Base-by-base conservation (phyloP, 2,113 vertebrate genomes). In the Equus quagga region DNA sequence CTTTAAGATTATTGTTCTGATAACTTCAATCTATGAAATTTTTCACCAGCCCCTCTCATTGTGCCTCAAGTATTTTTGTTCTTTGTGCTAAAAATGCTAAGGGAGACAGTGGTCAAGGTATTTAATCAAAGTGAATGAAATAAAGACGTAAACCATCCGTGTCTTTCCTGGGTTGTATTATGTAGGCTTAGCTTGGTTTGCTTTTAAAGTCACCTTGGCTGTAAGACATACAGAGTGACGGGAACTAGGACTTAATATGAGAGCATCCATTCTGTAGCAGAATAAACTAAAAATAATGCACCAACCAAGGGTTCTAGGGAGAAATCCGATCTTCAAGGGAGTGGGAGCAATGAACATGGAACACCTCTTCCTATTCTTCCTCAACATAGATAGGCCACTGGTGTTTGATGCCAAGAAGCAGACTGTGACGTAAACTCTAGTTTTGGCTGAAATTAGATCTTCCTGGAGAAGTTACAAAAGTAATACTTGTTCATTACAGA, bases 141-240 rank as follows among this genome's bases (percentile, higher is more conserved):
- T 51, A 69, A 89, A 26, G 18, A 44, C 73, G 5, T 44, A 73
- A 93, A n/a, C n/a, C n/a, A 73, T 56, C 5, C 6, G 7, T 81
- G 23, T 10, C 31, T 90, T 83, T 88, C 46, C n/a, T 81, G 41
- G 26, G 28, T 70, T 69, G 44, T 72, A 60, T 51, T 62, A 18
- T 72, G 69, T 75, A 91, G 79, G 6, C n/a, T 97, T 78, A 82
- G 67, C 15, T 58, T 78, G 28, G 36, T 67, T 31, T 70, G 49
- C 89, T 95, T 89, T 90, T 60, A 72, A 93, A 95, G 31, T 92
- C 46, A 10, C 72, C 44, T 92, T 64, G 21, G 41, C 65, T 67
- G 18, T 72, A 44, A 91, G 83, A 90, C 54, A 72, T 28, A 17
- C 3, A 91, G 60, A 13, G 54, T 36, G 36, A 65, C 8, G 51